Percentiles rank a stretch among this genome's conserved stretches.
Conservation (phyloP, 2,797 vertebrate species). For the Spondyliosoma cantharus region DNA sequence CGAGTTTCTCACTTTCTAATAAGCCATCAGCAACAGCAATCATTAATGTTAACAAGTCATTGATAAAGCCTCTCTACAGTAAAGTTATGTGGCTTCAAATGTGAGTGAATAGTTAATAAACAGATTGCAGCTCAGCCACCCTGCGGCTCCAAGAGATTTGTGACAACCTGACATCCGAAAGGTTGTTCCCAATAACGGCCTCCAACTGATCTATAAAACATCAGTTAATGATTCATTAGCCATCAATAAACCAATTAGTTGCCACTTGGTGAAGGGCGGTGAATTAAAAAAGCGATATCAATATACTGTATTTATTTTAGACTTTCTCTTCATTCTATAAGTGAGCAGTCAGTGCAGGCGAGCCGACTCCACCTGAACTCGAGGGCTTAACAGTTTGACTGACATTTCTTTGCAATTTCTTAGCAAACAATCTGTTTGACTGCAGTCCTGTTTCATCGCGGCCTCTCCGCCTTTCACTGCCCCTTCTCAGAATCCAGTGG, state of each 20-base stretch:
- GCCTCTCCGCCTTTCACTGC: constrained; percentile 37
- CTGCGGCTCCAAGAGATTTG: background rate
- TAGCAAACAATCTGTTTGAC: constrained; percentile 54
- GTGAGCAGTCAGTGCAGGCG: constrained; percentile 3
- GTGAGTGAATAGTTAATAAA: constrained; percentile 1
- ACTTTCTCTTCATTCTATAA: constrained; percentile 17
- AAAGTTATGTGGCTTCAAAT: background rate
- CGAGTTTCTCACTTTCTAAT: background rate
- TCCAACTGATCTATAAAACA: background rate
- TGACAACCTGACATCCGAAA: background rate
- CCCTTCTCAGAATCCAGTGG: constrained; percentile 44
- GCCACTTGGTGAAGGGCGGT: background rate
- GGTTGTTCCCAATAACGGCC: constrained; percentile 4
- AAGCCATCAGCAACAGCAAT: background rate
- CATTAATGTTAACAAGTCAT: background rate
- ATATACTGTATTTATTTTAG: constrained; percentile 15
- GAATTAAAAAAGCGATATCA: background rate
- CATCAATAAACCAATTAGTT: background rate
- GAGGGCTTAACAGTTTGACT: constrained; percentile 47
- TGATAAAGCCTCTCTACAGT: background rate
- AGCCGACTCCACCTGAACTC: constrained; percentile 43
- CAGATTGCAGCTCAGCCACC: background rate
- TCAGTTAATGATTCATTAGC: background rate
- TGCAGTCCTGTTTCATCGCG: constrained; percentile 49
- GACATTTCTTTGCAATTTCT: constrained; percentile 61